phyloP scores from a whole-genome alignment of 2,113 vertebrate species.

The Furnarius figulus region DNA sequence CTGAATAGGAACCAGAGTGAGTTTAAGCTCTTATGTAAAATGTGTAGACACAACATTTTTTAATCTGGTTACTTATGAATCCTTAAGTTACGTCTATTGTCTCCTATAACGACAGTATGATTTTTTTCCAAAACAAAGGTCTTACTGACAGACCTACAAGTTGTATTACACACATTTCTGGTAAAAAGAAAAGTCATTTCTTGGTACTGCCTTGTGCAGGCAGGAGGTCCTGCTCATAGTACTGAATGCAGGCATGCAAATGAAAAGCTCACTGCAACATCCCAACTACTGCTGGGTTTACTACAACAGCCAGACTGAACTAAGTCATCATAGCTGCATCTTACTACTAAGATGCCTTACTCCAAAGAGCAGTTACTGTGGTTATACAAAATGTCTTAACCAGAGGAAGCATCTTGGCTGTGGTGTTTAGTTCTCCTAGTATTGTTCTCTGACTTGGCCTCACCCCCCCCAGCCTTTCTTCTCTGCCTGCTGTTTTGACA shows the following conservation, averaged over 20 bases:
- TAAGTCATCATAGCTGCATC: neutral
- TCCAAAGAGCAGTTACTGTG: rapidly evolving
- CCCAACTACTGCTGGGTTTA: neutral
- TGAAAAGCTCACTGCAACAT: neutral
- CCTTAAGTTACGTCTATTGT: neutral
- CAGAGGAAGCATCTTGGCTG: neutral
- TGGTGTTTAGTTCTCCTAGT: neutral
- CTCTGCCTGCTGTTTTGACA: neutral
- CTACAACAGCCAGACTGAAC: neutral
- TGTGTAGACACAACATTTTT: neutral
- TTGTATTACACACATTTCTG: neutral
- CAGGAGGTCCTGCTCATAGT: neutral
- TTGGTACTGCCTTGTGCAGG: neutral
- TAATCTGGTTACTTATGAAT: neutral
- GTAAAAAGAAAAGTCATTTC: neutral
- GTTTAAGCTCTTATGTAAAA: neutral
- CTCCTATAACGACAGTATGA: neutral
- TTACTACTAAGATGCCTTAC: neutral
- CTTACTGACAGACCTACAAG: neutral
- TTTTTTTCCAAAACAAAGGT: neutral
- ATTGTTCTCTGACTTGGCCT: neutral
- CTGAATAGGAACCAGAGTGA: neutral
- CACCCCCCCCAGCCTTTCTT: neutral
- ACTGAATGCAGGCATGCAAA: neutral
- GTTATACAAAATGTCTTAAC: neutral